Evolutionary conservation across 2,113 vertebrate species (phyloP).

Genomic region (Himantopus leucocephalus): DNA sequence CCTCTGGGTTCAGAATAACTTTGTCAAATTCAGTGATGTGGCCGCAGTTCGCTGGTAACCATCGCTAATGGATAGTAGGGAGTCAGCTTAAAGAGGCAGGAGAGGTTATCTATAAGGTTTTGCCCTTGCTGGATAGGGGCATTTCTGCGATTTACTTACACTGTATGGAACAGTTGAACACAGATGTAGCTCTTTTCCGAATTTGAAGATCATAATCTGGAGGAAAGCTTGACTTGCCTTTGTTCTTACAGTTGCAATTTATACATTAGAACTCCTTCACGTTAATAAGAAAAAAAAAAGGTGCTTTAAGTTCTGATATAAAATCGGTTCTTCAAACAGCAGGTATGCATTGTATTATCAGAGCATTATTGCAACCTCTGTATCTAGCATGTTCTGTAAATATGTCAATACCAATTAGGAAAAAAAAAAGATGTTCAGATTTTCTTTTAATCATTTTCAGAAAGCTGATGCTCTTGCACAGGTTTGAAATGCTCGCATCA

Average conservation of each 20-base stretch:
- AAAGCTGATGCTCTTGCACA: background rate
- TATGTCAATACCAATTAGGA: background rate
- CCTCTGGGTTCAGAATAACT: constrained; percentile 16
- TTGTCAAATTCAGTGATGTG: background rate
- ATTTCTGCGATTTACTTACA: background rate
- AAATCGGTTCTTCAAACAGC: background rate
- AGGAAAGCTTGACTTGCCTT: background rate
- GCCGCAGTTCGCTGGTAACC: background rate
- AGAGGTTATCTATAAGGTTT: constrained; percentile 24
- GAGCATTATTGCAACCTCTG: background rate
- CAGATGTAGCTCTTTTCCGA: background rate
- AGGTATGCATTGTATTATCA: background rate
- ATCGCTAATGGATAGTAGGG: background rate
- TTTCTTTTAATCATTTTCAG: background rate
- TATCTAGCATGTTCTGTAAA: background rate
- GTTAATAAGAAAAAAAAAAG: background rate
- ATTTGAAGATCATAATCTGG: background rate
- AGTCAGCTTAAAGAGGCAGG: background rate
- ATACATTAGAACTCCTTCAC: background rate
- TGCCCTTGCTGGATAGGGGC: background rate
- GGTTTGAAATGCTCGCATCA: background rate
- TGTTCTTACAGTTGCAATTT: background rate
- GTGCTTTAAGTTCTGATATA: background rate
- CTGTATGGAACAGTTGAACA: background rate
- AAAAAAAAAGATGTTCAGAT: background rate